Conservation (phyloP, 2,888 invertebrate species). For the Litoditis marina region DNA sequence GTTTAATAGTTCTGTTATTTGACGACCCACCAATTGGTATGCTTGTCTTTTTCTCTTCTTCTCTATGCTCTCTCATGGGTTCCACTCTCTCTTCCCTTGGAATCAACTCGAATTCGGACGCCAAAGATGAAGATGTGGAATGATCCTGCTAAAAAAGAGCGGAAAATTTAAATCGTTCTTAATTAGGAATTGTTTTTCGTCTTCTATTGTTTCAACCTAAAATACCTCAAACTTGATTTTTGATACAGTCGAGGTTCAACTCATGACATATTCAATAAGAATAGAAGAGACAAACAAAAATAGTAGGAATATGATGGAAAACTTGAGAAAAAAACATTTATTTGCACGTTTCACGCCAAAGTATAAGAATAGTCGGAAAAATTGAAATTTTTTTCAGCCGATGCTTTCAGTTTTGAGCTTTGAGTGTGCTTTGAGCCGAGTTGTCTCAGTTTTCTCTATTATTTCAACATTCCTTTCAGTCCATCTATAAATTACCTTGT, state of each 20-base stretch:
- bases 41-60: neutral
- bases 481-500: constrained; percentile 2
- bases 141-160: neutral
- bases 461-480: neutral
- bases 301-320: too few relatives aligned
- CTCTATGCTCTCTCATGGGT: neutral
- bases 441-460: too few relatives aligned
- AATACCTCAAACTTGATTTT: too few relatives aligned
- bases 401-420: too few relatives aligned
- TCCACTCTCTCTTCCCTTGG: neutral
- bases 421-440: too few relatives aligned
- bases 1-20: neutral
- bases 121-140: constrained; percentile 1
- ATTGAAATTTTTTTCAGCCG: neutral
- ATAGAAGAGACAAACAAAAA: too few relatives aligned
- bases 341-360: neutral
- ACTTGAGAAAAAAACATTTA: too few relatives aligned
- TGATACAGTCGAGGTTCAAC: too few relatives aligned
- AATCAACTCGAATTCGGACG: constrained; percentile 1
- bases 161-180: neutral
- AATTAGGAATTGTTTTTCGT: too few relatives aligned
- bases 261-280: too few relatives aligned
- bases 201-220: neutral
- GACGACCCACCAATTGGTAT: neutral
- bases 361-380: neutral